Conservation (phyloP, 2,113 vertebrate species). For the Cynopterus brachyotis region DNA sequence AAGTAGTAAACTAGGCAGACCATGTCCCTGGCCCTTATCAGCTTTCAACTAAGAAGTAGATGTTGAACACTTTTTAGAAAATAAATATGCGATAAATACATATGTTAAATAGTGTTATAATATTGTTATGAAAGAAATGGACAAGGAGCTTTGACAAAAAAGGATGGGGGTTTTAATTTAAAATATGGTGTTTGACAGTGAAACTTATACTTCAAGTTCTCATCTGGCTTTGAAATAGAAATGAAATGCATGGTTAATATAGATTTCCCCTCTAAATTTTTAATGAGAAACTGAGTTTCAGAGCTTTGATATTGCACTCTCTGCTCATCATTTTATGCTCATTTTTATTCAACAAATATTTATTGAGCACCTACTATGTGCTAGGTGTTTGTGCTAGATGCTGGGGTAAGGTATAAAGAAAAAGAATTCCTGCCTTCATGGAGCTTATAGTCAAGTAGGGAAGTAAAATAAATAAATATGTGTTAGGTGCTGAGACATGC, state of each 20-base stretch:
- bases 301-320: not conserved
- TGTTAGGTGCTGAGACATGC: not conserved
- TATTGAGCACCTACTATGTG: not conserved
- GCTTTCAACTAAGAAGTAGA: not conserved
- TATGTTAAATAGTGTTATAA: not conserved
- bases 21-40: not conserved
- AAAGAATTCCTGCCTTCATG: not conserved
- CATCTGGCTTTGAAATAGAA: constrained; percentile 17
- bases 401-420: not conserved
- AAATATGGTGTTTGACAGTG: not conserved
- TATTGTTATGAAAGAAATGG: constrained; percentile 9
- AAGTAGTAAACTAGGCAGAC: not conserved
- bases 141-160: not conserved
- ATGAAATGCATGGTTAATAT: not conserved
- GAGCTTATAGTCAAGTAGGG: not conserved
- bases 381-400: not conserved
- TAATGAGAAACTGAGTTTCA: not conserved
- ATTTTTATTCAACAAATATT: constrained; percentile 12
- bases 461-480: not conserved
- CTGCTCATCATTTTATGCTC: not conserved
- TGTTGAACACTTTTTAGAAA: not conserved
- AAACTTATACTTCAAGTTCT: not conserved
- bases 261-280: not conserved
- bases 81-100: not conserved
- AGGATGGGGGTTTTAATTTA: not conserved